A percentile compares a stretch with the other conserved stretches of the same genome.
These are phyloP conservation scores for Polyergus mexicanus DNA, from an alignment of 1,140 invertebrate genomes.

Conservation along the genomic window DNA sequence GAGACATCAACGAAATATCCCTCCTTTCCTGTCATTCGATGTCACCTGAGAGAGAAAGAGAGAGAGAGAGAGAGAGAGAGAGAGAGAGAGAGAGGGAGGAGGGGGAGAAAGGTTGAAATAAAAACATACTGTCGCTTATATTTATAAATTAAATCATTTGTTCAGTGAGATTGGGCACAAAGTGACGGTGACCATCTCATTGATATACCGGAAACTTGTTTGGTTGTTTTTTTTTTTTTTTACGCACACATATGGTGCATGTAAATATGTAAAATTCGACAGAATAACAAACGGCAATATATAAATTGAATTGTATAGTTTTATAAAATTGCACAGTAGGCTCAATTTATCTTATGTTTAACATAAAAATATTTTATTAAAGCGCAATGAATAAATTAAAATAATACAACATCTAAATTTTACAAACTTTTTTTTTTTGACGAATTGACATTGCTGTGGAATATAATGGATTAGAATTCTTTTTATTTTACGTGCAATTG, in stretches of 20 bases:
- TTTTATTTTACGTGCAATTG: neutral
- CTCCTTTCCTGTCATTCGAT: slow-evolving; percentile 7
- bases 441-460: neutral
- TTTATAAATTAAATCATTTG: slow-evolving; percentile 55
- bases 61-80: slow-evolving; percentile 15
- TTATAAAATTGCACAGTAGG: neutral
- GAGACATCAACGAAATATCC: slow-evolving; percentile 57
- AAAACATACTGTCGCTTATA: slow-evolving; percentile 6
- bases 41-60: slow-evolving; percentile 2
- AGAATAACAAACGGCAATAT: too few relatives aligned
- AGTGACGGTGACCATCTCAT: neutral
- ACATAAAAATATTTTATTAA: neutral
- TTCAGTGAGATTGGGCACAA: slow-evolving; percentile 29
- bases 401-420: neutral
- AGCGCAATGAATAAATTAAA: neutral
- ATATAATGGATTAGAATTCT: neutral
- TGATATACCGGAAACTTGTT: neutral
- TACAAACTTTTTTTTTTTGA: neutral
- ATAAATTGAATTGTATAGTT: neutral
- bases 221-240: neutral
- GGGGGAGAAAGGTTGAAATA: neutral
- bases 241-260: neutral
- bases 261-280: neutral
- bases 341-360: neutral
- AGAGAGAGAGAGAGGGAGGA: too few relatives aligned